A percentile compares a stretch with the other conserved stretches of the same genome.
These are phyloP conservation scores for Oscheius sp. DNA, from an alignment of 2,888 invertebrate genomes.

Conservation along the genomic window DNA sequence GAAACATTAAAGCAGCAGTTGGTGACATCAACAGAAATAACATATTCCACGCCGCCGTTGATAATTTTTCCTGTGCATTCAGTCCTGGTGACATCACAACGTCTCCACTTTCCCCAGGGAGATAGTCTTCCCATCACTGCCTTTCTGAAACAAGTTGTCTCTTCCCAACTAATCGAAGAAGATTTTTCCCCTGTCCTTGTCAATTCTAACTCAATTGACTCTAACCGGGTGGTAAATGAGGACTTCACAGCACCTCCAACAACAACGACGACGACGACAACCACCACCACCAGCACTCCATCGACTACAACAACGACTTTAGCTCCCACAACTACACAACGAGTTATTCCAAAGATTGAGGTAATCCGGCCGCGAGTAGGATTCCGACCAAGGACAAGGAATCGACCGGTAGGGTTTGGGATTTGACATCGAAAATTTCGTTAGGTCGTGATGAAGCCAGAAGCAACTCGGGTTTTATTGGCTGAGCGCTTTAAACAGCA, in stretches of 20 bases:
- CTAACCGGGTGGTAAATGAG: background rate
- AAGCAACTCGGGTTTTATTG: background rate
- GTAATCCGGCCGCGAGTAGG: conserved; percentile 15
- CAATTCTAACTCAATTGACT: background rate
- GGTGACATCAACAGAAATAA: background rate
- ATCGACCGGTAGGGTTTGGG: conserved; percentile 15
- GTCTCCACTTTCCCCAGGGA: background rate
- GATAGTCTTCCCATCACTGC: background rate
- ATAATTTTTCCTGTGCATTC: background rate
- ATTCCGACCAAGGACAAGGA: background rate
- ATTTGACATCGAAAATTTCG: background rate
- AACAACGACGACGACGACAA: conserved; percentile 22
- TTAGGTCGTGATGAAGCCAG: conserved; percentile 12
- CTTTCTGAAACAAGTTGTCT: background rate
- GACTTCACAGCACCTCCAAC: background rate
- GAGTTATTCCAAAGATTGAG: background rate
- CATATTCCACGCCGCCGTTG: background rate
- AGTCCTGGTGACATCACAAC: background rate
- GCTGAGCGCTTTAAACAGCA: conserved; percentile 22
- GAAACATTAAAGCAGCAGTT: background rate
- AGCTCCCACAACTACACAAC: conserved; percentile 4
- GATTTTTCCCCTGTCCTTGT: conserved; percentile 23
- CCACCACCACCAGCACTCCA: conserved; percentile 31
- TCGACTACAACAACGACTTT: conserved; percentile 27
- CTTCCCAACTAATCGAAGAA: background rate